Percentiles rank a stretch among this genome's conserved stretches.
Conservation (phyloP, 2,113 vertebrate species). For the Chaetura pelagica region DNA sequence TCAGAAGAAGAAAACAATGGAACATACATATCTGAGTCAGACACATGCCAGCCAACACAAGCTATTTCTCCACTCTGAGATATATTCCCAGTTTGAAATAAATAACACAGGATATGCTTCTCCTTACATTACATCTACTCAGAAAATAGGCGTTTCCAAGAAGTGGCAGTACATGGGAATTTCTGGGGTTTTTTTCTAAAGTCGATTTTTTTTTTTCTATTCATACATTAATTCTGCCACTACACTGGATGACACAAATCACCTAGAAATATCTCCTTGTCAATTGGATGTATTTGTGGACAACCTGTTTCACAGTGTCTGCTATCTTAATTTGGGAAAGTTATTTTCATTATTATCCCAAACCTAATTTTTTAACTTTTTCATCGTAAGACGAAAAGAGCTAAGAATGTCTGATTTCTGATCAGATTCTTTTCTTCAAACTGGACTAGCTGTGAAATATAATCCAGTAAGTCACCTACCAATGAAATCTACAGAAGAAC, state of each 20-base stretch:
- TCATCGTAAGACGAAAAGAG: too few relatives aligned
- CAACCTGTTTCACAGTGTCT: neutral
- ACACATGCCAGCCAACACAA: neutral
- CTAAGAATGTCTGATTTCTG: neutral
- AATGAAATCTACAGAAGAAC: neutral
- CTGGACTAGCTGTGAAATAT: neutral
- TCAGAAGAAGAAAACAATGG: constrained; percentile 25
- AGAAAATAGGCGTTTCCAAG: constrained; percentile 53
- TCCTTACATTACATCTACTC: neutral
- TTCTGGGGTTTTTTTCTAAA: constrained; percentile 29
- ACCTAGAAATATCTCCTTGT: neutral
- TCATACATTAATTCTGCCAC: constrained; percentile 4
- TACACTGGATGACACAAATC: constrained; percentile 5
- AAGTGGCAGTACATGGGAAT: constrained; percentile 9
- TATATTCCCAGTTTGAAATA: neutral
- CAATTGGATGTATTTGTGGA: neutral
- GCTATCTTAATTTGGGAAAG: neutral
- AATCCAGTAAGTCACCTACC: neutral
- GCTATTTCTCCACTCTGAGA: neutral
- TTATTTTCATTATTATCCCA: neutral
- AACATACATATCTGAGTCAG: neutral
- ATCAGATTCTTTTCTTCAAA: neutral
- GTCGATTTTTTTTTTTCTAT: neutral
- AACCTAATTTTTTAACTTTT: neutral
- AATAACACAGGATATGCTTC: neutral